Evolutionary conservation across 2,888 invertebrate species (phyloP), one percentile per base, ranked within the genome.

Genomic region (Galerucella nymphaeae): DNA sequence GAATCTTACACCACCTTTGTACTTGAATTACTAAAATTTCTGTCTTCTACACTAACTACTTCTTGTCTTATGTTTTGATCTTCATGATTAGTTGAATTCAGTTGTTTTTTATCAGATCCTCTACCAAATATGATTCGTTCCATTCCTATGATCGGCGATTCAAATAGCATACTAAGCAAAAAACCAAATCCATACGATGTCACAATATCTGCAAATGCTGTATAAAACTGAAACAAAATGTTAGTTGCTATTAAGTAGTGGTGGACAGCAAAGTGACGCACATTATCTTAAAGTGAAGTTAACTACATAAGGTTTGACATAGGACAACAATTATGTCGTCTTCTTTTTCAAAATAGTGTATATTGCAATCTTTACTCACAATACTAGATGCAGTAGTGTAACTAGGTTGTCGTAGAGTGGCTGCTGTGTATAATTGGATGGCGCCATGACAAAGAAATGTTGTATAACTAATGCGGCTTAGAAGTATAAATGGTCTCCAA

Each of bases 401-500:
- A 18, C 59, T 77, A 9, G 81, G 79, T 13, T 78, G 74, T 58
- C 82, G 76, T 16, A 77, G 66, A 6, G 71, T 74, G 1, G 79
- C 81, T 2, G 78, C 79, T 9, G 77, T 75, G 71, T 81, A 82
- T 18, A 83, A 45, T 62, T 82, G 82, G 8, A 83, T 72, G 6
- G 78, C 82, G 16, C 82, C 82, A 64, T 83, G 83, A n/a, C 77
- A 76, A 30, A 83, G 70, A 67, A 82, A 83, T 2, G 83, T 78
- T 16, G 79, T 76, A 64, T 82, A 83, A 5, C 82, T 82, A 23
- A 83, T 77, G 66, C 81, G 76, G 53, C 82, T 81, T 18, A 83
- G 72, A 10, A 82, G 69, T 4, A 78, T 74, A 11, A 82, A 74
- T 3, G 82, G 82, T 71, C 77, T 78, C 82, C 83, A 82, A 11